Evolutionary conservation across 30 jellyfish, hydroid and myxozoan genomes (phyloP).

Genomic region (Aurelia coerulea): DNA sequence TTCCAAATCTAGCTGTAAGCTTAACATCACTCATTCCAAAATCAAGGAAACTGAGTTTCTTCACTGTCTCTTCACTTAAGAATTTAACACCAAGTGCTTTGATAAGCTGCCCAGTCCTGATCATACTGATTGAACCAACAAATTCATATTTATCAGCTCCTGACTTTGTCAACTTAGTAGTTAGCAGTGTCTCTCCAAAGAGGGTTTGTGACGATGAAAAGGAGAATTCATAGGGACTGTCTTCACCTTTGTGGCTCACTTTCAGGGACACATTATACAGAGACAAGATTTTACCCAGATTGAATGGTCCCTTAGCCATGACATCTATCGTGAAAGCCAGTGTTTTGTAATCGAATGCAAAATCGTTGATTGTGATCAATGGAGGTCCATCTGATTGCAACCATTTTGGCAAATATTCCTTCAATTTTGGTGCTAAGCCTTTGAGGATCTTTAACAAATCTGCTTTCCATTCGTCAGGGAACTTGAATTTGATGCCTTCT

Average conservation of each 20-base stretch:
- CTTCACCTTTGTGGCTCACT: slow-evolving; percentile 61
- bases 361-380: slow-evolving; percentile 55
- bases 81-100: slow-evolving; percentile 62
- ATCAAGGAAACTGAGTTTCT: slow-evolving; percentile 49
- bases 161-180: slow-evolving; percentile 50
- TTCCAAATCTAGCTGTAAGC: slow-evolving; percentile 70
- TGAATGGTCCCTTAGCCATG: slow-evolving; percentile 49
- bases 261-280: slow-evolving; percentile 53
- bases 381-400: slow-evolving; percentile 70
- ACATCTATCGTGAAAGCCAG: slow-evolving; percentile 55
- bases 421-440: slow-evolving; percentile 78
- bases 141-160: slow-evolving; percentile 49
- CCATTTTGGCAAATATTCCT: slow-evolving; percentile 69
- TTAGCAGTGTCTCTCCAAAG: slow-evolving; percentile 24
- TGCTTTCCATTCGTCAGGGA: slow-evolving; percentile 75
- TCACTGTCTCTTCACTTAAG: slow-evolving; percentile 52
- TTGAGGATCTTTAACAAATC: slow-evolving; percentile 62
- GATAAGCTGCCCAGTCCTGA: slow-evolving; percentile 64
- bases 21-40: slow-evolving; percentile 82
- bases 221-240: slow-evolving; percentile 64
- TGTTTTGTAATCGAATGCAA: slow-evolving; percentile 60
- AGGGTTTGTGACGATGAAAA: slow-evolving; percentile 65
- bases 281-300: slow-evolving; percentile 52
- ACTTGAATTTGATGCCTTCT: slow-evolving; percentile 58
- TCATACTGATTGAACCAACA: slow-evolving; percentile 56